Base-by-base conservation (phyloP, 2,797 vertebrate genomes). In the Pachyuromys duprasi region DNA sequence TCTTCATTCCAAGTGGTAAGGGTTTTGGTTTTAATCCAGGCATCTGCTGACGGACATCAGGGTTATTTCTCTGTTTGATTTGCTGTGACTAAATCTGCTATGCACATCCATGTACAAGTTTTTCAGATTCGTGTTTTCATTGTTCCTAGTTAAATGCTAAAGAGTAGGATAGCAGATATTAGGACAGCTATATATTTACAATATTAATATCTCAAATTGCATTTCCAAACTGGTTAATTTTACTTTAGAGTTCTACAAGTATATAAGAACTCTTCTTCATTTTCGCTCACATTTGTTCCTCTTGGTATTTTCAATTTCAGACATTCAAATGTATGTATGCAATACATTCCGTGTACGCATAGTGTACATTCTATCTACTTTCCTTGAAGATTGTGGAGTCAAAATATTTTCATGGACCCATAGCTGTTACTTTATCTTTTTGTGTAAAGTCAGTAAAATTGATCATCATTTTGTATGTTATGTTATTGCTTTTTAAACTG, bases 31-130 rank as follows among this genome's bases (percentile, higher is more conserved):
- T n/a, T 39, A 81, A 96, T 81, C 28, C 6, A n/a, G 8, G 5
- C 18, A 86, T 55, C 39, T 78, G 9, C 14, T 93, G 42, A 89
- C 86, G 36, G 24, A 72, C 9, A 89, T 75, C 67, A 95, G 12
- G 3, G 36, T 8, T 92, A 70, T 89, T 91, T 95, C 39, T 36
- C 80, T 6, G 63, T 95, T 75, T 9, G 2, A 31, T 39, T 36
- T 89, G 76, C 78, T 83, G 49, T 86, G 31, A 92, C 86, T 70
- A 95, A 84, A 84, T 33, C 18, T 72, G 45, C 15, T 55, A 13
- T 24, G 24, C 5, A 69, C 15, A 78, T 70, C 67, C 5, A 24
- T 2, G 3, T 18, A 36, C 11, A 74, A 86, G 17, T 53, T 78
- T 67, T 55, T 55, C 53, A 18, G 3, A 8, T 55, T 20, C 22